Conservation (phyloP, 1,140 invertebrate genomes). For the Stegodyphus dumicola region DNA sequence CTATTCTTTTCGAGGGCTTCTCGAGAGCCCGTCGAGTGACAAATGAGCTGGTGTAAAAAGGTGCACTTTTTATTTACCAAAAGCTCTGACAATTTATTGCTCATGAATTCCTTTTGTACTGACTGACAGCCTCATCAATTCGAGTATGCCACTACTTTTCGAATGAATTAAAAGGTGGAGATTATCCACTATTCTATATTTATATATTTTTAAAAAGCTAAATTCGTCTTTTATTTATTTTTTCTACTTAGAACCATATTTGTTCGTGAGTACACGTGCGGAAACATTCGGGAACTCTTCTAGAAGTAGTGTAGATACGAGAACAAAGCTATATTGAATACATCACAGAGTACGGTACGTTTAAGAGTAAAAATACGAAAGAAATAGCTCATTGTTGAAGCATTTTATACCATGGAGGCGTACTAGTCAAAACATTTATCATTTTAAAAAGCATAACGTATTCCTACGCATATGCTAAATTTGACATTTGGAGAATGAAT, state of each 20-base stretch:
- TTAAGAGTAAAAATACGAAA: neutral
- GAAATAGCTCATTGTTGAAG: neutral
- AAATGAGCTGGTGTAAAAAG: constrained; percentile 6
- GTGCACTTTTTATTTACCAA: constrained; percentile 30
- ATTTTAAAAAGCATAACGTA: too few species aligned
- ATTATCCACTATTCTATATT: constrained; percentile 39
- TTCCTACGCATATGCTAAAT: too few species aligned
- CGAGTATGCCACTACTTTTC: neutral
- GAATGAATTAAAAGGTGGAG: constrained; percentile 11
- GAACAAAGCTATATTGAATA: neutral
- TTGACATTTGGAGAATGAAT: too few species aligned
- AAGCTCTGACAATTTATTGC: constrained; percentile 42
- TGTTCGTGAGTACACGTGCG: constrained; percentile 32
- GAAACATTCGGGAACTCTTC: constrained; percentile 24
- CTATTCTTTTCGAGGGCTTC: constrained; percentile 14
- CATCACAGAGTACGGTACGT: constrained; percentile 19
- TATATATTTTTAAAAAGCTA: neutral
- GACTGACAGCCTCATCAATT: constrained; percentile 9
- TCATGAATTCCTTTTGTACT: constrained; percentile 16
- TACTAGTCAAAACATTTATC: neutral
- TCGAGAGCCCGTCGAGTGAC: constrained; percentile 12
- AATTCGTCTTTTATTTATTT: neutral
- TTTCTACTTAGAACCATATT: neutral
- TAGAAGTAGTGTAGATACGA: neutral
- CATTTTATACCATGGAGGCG: neutral